phyloP scores from a whole-genome alignment of 2,113 vertebrate species.

The Nesoenas mayeri region DNA sequence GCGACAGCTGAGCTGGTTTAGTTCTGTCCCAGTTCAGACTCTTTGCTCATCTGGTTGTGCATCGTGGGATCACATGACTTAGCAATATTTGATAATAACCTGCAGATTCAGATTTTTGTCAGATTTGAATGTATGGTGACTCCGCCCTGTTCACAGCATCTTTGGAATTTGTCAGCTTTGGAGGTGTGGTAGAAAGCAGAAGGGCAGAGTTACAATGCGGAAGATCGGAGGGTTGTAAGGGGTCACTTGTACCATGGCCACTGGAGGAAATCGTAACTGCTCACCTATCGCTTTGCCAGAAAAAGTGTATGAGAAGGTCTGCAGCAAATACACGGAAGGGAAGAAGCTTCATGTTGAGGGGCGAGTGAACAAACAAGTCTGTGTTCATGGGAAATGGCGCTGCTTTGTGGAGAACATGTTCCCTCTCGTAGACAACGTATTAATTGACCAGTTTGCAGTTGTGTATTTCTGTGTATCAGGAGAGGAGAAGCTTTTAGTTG shows the following conservation, averaged over 20 bases:
- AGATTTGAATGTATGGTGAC: not conserved
- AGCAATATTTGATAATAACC: not conserved
- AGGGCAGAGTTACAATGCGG: not conserved
- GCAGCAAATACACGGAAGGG: not conserved
- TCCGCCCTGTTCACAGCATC: not conserved
- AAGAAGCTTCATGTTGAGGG: not conserved
- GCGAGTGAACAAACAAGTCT: not conserved
- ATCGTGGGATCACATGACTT: conserved; percentile 16
- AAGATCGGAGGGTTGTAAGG: not conserved
- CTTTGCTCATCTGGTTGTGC: conserved; percentile 13
- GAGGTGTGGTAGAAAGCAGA: not conserved
- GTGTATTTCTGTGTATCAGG: not conserved
- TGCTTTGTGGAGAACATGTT: not conserved
- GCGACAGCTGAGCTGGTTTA: conserved; percentile 66
- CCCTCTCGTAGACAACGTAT: not conserved
- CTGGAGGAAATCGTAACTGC: not conserved
- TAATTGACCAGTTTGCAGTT: not conserved
- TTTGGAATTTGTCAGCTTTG: not conserved
- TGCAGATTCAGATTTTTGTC: not conserved
- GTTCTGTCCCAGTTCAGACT: conserved; percentile 67
- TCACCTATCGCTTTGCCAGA: not conserved
- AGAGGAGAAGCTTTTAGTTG: not conserved
- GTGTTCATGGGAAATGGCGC: not conserved
- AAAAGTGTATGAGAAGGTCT: not conserved
- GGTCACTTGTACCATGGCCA: not conserved